phyloP scores from a whole-genome alignment of 2,113 vertebrate genomes.

The Cebidichthys violaceus region DNA sequence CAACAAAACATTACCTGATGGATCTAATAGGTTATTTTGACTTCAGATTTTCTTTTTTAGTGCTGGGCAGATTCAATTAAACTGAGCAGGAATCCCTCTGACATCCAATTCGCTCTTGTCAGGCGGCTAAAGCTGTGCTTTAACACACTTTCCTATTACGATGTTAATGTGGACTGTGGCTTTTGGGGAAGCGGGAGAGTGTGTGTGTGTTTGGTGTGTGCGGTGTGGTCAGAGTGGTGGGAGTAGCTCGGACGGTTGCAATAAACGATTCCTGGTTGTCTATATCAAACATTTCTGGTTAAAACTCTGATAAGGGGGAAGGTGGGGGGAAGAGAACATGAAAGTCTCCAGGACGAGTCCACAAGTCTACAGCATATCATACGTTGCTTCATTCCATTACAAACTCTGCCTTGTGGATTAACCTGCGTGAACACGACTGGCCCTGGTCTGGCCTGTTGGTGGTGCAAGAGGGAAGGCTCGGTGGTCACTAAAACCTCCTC shows the following conservation, averaged over 20 bases:
- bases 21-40: slow-evolving; percentile 94
- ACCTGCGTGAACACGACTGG: background rate
- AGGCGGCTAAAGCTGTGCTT: slow-evolving; percentile 87
- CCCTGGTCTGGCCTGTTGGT: slow-evolving; percentile 12
- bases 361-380: slow-evolving; percentile 7
- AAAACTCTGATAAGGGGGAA: slow-evolving; percentile 33
- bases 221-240: slow-evolving; percentile 23
- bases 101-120: slow-evolving; percentile 95
- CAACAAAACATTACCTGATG: slow-evolving; percentile 90
- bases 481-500: background rate
- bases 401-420: slow-evolving; percentile 11
- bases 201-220: slow-evolving; percentile 18
- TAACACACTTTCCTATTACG: slow-evolving; percentile 91
- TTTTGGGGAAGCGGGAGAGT: background rate
- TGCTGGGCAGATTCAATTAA: slow-evolving; percentile 94
- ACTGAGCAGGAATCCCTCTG: slow-evolving; percentile 94
- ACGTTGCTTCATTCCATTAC: slow-evolving; percentile 1
- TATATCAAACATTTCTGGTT: slow-evolving; percentile 21
- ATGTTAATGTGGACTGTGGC: slow-evolving; percentile 89
- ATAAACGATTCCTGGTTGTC: slow-evolving; percentile 38
- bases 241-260: background rate
- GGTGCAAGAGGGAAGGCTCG: background rate
- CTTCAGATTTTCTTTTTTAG: slow-evolving; percentile 88
- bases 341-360: background rate
- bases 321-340: background rate